A percentile compares a stretch with the other conserved stretches of the same genome.
Conservation (phyloP, 2,888 invertebrate species). For the Nemurella pictetii region DNA sequence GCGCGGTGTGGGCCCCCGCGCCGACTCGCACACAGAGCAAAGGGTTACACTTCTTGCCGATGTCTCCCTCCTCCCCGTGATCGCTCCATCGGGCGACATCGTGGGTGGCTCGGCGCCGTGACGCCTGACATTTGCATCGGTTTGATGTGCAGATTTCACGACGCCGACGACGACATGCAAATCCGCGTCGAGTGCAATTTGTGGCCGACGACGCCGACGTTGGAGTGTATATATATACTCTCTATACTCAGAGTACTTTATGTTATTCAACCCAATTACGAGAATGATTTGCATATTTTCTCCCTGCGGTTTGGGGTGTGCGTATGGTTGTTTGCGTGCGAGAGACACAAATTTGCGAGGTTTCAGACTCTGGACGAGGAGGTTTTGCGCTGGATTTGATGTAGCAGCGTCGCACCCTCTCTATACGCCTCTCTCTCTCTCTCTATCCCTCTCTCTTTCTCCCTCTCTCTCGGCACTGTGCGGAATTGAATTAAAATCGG, state of each 20-base stretch:
- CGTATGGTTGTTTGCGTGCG: neutral
- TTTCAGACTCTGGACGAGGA: neutral
- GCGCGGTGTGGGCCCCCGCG: no score
- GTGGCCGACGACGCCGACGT: neutral
- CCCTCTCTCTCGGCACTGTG: neutral
- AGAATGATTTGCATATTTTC: neutral
- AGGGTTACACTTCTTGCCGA: no score
- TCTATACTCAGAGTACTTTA: no score
- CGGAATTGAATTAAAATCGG: neutral
- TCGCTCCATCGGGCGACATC: neutral
- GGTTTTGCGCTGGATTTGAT: neutral
- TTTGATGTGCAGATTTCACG: neutral
- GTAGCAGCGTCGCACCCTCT: neutral
- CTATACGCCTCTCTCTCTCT: neutral
- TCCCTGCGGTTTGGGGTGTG: neutral
- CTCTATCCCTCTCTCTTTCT: neutral
- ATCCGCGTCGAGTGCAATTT: neutral
- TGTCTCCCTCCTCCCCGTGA: neutral
- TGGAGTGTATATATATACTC: no score
- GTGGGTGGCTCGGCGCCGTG: neutral
- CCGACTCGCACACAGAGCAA: neutral
- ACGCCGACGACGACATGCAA: neutral
- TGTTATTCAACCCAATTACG: neutral
- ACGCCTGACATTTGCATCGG: neutral
- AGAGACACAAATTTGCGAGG: neutral